Evolutionary conservation across 2,797 vertebrate genomes (phyloP).

Genomic region (Tadarida brasiliensis): DNA sequence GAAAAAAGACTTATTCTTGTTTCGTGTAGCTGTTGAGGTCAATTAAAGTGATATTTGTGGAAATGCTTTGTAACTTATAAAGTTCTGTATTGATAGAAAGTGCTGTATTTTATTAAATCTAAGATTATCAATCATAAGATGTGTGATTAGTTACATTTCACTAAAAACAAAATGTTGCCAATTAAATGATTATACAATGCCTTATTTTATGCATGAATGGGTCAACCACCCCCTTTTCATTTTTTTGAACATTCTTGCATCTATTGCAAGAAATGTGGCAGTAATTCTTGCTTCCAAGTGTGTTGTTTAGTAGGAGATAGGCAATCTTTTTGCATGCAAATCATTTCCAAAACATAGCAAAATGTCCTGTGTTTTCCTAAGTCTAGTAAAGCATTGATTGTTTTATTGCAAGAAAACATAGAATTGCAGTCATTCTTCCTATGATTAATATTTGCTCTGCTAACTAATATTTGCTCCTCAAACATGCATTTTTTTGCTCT

Average conservation of each 20-base stretch:
- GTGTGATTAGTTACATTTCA: neutral
- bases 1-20: neutral
- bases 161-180: neutral
- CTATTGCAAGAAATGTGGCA: neutral
- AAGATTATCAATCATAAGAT: neutral
- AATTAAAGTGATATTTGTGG: conserved; percentile 50
- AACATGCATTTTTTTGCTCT: neutral
- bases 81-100: neutral
- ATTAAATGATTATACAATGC: neutral
- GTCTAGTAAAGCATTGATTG: conserved; percentile 1
- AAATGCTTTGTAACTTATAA: conserved; percentile 48
- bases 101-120: neutral
- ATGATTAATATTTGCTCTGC: neutral
- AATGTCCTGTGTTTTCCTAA: neutral
- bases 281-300: neutral
- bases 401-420: neutral
- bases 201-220: neutral
- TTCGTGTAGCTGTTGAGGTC: neutral
- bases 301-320: neutral
- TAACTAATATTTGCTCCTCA: conserved; percentile 29
- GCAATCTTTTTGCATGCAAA: conserved; percentile 1
- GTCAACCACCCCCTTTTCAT: neutral
- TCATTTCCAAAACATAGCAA: neutral
- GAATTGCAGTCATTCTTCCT: neutral
- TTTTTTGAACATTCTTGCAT: neutral